These are phyloP conservation scores for Cantharis rufa DNA, from an alignment of 2,888 invertebrate species.

Conservation along the genomic window DNA sequence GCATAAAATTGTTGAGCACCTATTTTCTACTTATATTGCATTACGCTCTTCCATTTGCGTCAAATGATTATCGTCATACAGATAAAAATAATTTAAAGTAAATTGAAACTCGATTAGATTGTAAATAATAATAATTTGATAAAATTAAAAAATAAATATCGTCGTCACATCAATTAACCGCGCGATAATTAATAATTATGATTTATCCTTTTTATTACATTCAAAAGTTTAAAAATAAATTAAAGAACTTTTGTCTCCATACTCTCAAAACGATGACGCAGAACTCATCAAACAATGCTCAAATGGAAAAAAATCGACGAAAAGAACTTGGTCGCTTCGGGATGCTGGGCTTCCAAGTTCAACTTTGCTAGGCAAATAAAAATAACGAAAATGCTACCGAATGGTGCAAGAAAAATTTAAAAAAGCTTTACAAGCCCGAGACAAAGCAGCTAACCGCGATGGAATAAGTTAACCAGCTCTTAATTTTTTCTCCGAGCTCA, in stretches of 20 bases:
- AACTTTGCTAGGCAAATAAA: neutral
- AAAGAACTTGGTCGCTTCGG: neutral
- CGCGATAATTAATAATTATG: neutral
- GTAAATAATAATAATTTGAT: neutral
- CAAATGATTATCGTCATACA: neutral
- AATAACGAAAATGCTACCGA: neutral
- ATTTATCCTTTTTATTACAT: neutral
- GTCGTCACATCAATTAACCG: neutral
- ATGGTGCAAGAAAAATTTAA: neutral
- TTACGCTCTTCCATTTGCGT: neutral
- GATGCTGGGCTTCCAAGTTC: neutral
- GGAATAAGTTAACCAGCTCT: neutral
- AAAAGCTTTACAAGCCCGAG: neutral
- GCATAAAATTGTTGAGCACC: neutral
- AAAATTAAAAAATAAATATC: neutral
- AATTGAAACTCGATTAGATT: neutral
- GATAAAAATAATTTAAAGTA: neutral
- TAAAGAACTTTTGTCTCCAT: neutral
- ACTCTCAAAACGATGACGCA: neutral
- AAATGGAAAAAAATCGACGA: neutral
- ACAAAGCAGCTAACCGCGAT: neutral
- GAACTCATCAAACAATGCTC: neutral
- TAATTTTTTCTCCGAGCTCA: no score
- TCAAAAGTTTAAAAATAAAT: neutral
- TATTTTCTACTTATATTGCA: neutral